A percentile compares a stretch with the other conserved stretches of the same genome.
Evolutionary conservation across 2,888 invertebrate genomes (phyloP).

Genomic region (Falcaria lacertinaria): DNA sequence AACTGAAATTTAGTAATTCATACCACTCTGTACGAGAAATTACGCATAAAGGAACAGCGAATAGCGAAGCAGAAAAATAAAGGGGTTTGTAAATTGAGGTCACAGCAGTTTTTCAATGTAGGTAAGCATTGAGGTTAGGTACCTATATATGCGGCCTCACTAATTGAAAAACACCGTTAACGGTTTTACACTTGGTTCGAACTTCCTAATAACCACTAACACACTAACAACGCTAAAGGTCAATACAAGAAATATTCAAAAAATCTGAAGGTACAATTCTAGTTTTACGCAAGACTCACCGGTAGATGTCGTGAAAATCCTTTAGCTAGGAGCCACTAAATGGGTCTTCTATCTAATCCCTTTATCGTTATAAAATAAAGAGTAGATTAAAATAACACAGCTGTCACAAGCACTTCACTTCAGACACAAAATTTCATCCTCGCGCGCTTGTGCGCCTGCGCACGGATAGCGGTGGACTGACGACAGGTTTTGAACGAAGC

Average conservation of each 20-base stretch:
- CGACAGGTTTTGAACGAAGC: conserved; percentile 47
- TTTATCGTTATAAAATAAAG: conserved; percentile 64
- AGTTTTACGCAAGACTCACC: too few species aligned
- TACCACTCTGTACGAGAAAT: too few species aligned
- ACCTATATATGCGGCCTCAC: conserved; percentile 9
- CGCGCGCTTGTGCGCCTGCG: conserved; percentile 62
- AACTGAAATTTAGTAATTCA: too few species aligned
- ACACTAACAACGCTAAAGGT: conserved; percentile 12
- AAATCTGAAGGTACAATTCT: too few species aligned
- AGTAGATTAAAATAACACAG: conserved; percentile 50
- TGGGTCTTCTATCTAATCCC: conserved; percentile 54
- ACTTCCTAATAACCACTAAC: conserved; percentile 12
- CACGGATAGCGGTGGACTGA: conserved; percentile 55
- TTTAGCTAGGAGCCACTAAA: conserved; percentile 35
- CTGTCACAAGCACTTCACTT: conserved; percentile 37
- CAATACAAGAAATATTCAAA: too few species aligned
- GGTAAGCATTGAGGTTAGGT: not conserved
- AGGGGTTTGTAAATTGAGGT: not conserved
- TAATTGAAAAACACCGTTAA: conserved; percentile 13
- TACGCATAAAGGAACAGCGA: not conserved
- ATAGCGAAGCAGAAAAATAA: not conserved
- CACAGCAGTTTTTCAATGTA: not conserved
- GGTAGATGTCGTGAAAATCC: conserved; percentile 19
- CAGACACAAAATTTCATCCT: conserved; percentile 17
- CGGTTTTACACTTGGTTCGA: conserved; percentile 7